phyloP scores from a whole-genome alignment of 2,888 invertebrate species.

The Poecilobothrus nobilitatus region DNA sequence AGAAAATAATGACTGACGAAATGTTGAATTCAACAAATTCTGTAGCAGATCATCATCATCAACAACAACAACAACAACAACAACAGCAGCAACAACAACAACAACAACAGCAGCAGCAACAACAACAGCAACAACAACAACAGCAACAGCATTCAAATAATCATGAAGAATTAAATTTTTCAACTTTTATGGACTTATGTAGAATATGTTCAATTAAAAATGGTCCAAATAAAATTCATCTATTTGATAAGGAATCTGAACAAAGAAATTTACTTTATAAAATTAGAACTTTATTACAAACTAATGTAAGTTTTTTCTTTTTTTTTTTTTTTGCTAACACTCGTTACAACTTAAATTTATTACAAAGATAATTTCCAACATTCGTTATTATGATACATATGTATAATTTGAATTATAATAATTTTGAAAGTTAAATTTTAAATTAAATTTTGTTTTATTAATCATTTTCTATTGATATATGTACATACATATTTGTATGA shows the following conservation, averaged over 20 bases:
- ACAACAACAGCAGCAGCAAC: conserved; percentile 38
- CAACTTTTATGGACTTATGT: conserved; percentile 60
- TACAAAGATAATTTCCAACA: no score
- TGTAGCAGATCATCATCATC: conserved; percentile 20
- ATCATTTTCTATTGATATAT: no score
- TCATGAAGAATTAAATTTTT: conserved; percentile 54
- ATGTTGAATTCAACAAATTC: conserved; percentile 33
- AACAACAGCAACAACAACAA: conserved; percentile 39
- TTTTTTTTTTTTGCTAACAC: no score
- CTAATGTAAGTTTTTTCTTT: conserved; percentile 52
- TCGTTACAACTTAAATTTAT: no score
- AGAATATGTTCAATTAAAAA: conserved; percentile 61
- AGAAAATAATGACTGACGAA: conserved; percentile 25
- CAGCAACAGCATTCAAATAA: conserved; percentile 40
- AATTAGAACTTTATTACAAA: conserved; percentile 58
- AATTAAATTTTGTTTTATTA: no score
- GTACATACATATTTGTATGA: no score
- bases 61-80: conserved; percentile 19
- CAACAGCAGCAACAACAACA: conserved; percentile 37
- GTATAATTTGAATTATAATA: no score
- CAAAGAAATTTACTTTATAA: conserved; percentile 62
- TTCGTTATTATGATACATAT: no score
- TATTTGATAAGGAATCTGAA: conserved; percentile 64
- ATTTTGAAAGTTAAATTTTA: no score
- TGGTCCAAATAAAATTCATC: conserved; percentile 58